Base-by-base conservation (phyloP, 2,888 invertebrate genomes). In the Steinernema hermaphroditum region DNA sequence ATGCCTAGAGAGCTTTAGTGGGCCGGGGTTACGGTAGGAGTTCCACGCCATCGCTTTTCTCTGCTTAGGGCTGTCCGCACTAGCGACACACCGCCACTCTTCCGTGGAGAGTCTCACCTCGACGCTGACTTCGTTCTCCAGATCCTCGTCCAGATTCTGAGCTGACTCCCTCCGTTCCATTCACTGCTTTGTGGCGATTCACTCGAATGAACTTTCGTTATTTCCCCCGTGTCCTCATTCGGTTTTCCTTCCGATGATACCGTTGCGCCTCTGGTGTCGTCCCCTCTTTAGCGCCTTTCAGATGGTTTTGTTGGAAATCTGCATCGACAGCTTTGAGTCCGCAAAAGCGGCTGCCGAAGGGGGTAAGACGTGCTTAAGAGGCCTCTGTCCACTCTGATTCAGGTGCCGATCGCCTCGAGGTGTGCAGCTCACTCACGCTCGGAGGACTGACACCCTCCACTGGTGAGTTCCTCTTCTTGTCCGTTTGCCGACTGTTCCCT, bases 71-170 rank as follows among this genome's bases (percentile, higher is more conserved):
- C 50, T 75, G 37, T 75, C 75, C n/a, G 69, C 70, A 22, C 44
- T 75, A 24, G 69, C 75, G 22, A 70, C 75, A n/a, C 75, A 75
- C 50, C 70, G 79, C 12, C 78, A 81, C 49, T 78, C 79, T 1
- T 80, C 82, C 29, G 80, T 83, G 1, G 83, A 83, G 72, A 79
- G 79, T 34, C 74, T 83, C 1, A 81, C 82, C 8, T 82, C 82
- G 57, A 83, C 82, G 8, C 44, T 82, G 22, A 83, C 82, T 49
- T 80, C 81, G 4, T 75, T 81, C 34, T 81, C 81, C 2, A 71
- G 82, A 14, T 72, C 78, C 43, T 81, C 81, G 12, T 78, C 79
- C 32, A 62, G 62, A 62, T 62, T 62, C 62, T 62, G 32, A 32
- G 9, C 27, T 54, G 41, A 24, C 22, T 24, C 14, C 14, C 8